Base-by-base conservation (phyloP, 35 echinoderm and acorn worm genomes). In the Ophiothrix spiculata region DNA sequence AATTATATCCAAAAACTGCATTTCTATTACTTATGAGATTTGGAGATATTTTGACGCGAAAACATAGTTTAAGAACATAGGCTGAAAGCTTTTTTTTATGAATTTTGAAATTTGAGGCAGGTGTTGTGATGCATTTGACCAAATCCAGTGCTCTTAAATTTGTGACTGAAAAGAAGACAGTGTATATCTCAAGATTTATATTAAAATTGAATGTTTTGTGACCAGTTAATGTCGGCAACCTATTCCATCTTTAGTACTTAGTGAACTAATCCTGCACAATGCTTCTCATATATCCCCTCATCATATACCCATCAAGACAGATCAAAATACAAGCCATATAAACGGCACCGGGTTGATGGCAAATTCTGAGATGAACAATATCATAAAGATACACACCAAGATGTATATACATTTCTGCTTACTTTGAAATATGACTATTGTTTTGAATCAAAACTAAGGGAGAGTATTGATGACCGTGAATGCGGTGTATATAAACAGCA, bases 341-440 rank as follows among this genome's bases (percentile, higher is more conserved):
- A 69, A 69, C 60, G 29, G 16, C 16, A 69, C 4, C 10, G 29
- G 60, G 60, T 69, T 69, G 29, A 69, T 69, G 60, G 60, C 60
- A 69, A 25, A 4, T 69, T 69, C 10, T 12, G 60, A 69, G 60
- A 69, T 28, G 60, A 28, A 69, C 17, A 69, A 69, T 69, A 69
- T 28, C 60, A 28, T 19, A 69, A 69, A 25, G 60, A 69, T 69
- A 69, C 60, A 69, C 17, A 25, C 3, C 17, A 69, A 69, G 60
- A 69, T 69, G 60, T 69, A 69, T 69, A 69, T 69, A 69, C 60
- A 69, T 69, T 69, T 12, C 60, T 69, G 60, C 60, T 69, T 69
- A 69, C 60, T 25, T 69, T 25, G 60, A 69, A 69, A 69, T 69
- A 69, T 69, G 60, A 69, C 29, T 69, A 12, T 69, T 69, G 60